Evolutionary conservation across 2,113 vertebrate genomes (phyloP).

Genomic region (Rhinolophus sinicus): DNA sequence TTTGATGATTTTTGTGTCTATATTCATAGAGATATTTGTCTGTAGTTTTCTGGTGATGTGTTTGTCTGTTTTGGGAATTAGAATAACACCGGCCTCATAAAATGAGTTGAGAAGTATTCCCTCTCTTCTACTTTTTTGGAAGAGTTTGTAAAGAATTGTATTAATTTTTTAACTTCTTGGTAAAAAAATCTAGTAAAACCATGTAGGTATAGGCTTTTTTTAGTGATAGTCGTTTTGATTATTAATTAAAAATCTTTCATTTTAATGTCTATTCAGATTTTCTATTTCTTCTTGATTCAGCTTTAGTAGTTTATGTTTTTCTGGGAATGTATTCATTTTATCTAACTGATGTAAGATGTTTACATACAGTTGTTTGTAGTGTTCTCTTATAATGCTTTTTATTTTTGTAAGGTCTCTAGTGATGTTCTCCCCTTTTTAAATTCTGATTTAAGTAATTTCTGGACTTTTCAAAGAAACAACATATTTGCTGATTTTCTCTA

Average conservation of each 20-base stretch:
- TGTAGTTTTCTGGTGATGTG: background rate
- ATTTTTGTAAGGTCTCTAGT: background rate
- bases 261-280: background rate
- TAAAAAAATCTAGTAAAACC: background rate
- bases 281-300: background rate
- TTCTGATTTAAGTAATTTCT: background rate
- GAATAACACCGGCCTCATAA: background rate
- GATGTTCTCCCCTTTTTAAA: background rate
- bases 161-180: background rate
- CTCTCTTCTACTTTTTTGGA: background rate
- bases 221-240: background rate
- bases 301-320: background rate
- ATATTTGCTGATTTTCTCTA: background rate
- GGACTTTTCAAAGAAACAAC: background rate
- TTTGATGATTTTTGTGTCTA: background rate
- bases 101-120: background rate
- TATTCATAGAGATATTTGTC: background rate
- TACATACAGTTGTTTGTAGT: background rate
- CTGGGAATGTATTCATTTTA: background rate
- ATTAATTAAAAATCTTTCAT: background rate
- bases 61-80: background rate
- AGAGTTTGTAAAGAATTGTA: background rate
- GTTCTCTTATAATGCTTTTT: background rate
- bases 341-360: background rate
- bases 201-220: background rate